These are phyloP conservation scores for Silurus asotus DNA, from an alignment of 2,113 vertebrate species.

Conservation along the genomic window DNA sequence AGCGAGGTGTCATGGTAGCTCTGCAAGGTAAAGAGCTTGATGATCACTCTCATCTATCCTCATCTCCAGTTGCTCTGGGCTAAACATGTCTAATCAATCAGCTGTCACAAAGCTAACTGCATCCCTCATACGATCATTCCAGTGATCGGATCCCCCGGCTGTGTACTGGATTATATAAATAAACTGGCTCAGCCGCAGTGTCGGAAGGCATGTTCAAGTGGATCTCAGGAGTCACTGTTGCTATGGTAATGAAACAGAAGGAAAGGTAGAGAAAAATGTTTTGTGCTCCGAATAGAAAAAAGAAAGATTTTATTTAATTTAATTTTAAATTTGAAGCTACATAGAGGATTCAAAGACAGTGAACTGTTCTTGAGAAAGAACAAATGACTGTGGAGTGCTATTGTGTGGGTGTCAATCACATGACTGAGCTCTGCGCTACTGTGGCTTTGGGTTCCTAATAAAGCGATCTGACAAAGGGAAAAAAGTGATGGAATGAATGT, in stretches of 20 bases:
- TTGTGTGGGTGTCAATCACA: conserved; percentile 32
- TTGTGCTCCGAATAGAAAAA: conserved; percentile 11
- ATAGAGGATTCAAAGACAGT: background rate
- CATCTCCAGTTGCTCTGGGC: conserved; percentile 28
- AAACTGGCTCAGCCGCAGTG: conserved; percentile 36
- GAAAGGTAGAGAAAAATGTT: conserved; percentile 36
- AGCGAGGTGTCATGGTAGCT: conserved; percentile 29
- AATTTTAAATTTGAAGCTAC: conserved; percentile 28
- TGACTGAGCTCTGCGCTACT: background rate
- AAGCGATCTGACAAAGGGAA: conserved; percentile 9
- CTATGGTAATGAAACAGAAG: conserved; percentile 52
- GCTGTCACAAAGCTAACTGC: conserved; percentile 34
- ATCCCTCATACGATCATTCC: conserved; percentile 35
- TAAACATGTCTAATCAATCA: conserved; percentile 46
- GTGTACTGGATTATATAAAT: conserved; percentile 44
- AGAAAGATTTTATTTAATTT: background rate
- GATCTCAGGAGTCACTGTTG: conserved; percentile 51
- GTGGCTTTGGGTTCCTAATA: conserved; percentile 17
- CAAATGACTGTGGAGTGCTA: conserved; percentile 8
- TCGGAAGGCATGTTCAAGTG: conserved; percentile 38
- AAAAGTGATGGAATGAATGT: background rate
- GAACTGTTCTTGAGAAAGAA: conserved; percentile 20
- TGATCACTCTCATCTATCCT: conserved; percentile 41
- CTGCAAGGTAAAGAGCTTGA: conserved; percentile 28
- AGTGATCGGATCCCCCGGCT: conserved; percentile 44